Percentiles rank a stretch among this genome's conserved stretches.
Conservation (phyloP, 2,113 vertebrate genomes). For the Microcebus griseorufus region DNA sequence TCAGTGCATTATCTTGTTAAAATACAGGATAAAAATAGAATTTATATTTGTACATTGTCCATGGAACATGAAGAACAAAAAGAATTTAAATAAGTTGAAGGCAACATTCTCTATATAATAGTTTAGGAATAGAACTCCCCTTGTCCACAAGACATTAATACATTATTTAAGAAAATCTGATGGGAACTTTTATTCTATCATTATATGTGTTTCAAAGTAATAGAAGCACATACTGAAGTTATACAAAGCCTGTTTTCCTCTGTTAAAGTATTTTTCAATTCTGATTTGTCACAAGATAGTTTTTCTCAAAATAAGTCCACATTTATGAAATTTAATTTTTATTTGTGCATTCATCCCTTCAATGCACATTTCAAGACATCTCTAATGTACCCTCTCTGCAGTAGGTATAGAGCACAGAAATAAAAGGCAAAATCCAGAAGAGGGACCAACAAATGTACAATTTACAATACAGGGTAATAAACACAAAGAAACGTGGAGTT, state of each 20-base stretch:
- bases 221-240: neutral
- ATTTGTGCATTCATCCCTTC: neutral
- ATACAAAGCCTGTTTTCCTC: neutral
- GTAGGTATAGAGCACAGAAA: neutral
- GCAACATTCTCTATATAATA: neutral
- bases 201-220: neutral
- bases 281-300: neutral
- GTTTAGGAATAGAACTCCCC: neutral
- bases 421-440: neutral
- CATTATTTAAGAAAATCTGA: neutral
- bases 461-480: neutral
- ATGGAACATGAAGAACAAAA: neutral
- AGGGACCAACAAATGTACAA: neutral
- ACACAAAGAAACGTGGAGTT: neutral
- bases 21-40: neutral
- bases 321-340: neutral
- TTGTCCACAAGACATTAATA: neutral
- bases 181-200: neutral
- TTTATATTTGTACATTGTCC: neutral
- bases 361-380: neutral
- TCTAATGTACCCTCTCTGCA: neutral
- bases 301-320: neutral
- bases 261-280: neutral
- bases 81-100: neutral
- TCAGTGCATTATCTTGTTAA: neutral